Conservation (phyloP, 2,888 invertebrate species). For the Aspidapion aeneum region DNA sequence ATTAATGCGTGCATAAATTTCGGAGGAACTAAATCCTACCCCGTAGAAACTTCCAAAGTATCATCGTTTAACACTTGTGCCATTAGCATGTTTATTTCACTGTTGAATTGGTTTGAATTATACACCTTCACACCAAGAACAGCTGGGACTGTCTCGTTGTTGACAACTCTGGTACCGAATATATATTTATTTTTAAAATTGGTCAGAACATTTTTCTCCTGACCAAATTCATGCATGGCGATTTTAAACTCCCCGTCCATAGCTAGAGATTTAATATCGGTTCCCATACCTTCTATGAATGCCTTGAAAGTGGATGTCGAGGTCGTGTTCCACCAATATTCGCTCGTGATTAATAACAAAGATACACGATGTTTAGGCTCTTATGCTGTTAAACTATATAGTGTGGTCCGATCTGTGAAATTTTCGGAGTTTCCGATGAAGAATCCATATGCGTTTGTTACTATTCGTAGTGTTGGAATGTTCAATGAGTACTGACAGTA, state of each 20-base stretch:
- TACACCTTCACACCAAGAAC: too few species aligned
- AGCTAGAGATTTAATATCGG: conserved; percentile 17
- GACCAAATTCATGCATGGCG: conserved; percentile 16
- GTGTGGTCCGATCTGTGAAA: conserved; percentile 46
- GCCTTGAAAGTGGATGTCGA: conserved; percentile 13
- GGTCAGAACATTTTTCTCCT: conserved; percentile 16
- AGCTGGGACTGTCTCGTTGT: too few species aligned
- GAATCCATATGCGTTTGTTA: too few species aligned
- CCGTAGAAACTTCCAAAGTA: too few species aligned
- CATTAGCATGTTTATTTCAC: too few species aligned
- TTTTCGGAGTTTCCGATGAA: conserved; percentile 31
- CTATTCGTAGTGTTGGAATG: too few species aligned
- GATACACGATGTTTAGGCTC: conserved; percentile 20
- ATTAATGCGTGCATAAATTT: too few species aligned
- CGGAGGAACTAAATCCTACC: too few species aligned
- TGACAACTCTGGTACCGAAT: too few species aligned
- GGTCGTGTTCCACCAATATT: conserved; percentile 21
- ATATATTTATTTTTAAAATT: conserved; percentile 24
- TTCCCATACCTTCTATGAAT: conserved; percentile 12
- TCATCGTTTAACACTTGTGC: too few species aligned
- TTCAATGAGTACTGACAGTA: too few species aligned
- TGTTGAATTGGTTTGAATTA: too few species aligned
- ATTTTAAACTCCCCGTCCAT: conserved; percentile 18
- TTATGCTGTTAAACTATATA: conserved; percentile 31
- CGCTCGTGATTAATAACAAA: conserved; percentile 14